Base-by-base conservation (phyloP, 2,888 invertebrate species). In the Macrosiphum euphorbiae region DNA sequence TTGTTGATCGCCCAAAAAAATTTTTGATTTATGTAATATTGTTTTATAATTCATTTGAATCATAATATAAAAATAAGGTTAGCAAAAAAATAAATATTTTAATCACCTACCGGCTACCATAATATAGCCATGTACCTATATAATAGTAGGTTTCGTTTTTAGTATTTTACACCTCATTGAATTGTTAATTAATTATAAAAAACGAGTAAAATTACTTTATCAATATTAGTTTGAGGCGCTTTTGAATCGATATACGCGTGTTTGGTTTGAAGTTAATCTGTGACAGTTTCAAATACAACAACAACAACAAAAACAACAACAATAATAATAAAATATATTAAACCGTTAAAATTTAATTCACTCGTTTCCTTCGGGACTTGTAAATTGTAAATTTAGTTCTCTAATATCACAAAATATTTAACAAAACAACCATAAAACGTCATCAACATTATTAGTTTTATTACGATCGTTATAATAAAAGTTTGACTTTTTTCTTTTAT, bases 361-460 rank as follows among this genome's bases (percentile, higher is more conserved):
- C n/a, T 67, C 24, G 3, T 7, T 28, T 35, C 90, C 90, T 47
- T 20, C 11, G 67, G 90, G 90, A 67, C 67, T 78, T 78, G 50
- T 50, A 90, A 47, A 78, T 67, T 84, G 52, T 84, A 52, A 90
- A 90, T 90, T 90, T 52, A 90, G 52, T 78, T 52, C 28, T 35
- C 52, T 78, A 24, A 52, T 41, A 52, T 90, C 10, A 28, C 44
- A 44, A 90, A 61, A 90, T 90, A 61, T 78, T 88, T 10, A 50
- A 78, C 90, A 16, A 35, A 50, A 41, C 41, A 50, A 78, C 50
- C 47, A 90, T 78, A 90, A 78, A 84, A 52, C 50, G 41, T 52
- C 78, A 28, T 90, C 78, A 50, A 52, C 84, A 47, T 90, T 89
- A 89, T 89, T n/a, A 47, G 35, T 90, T 90, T 90, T 84, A 52